Conservation (phyloP, 1,140 invertebrate genomes). For the Dendrolimus punctatus region DNA sequence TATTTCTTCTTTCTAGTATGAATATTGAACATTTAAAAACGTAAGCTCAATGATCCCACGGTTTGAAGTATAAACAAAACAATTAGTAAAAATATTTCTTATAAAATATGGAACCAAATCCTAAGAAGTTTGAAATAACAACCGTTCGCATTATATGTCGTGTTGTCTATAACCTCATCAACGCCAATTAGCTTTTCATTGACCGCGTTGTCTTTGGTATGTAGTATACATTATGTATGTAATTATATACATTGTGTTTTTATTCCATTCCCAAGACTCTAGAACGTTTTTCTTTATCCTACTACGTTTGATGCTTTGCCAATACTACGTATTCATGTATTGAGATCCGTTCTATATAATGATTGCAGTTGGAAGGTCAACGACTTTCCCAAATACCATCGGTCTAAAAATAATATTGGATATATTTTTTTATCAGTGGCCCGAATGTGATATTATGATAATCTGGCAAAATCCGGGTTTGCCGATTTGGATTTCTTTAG, state of each 20-base stretch:
- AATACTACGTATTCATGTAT: background rate
- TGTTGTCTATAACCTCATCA: slow-evolving; percentile 4
- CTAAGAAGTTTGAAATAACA: background rate
- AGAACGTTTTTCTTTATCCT: background rate
- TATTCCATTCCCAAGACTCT: background rate
- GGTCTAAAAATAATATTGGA: no score
- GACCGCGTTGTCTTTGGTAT: slow-evolving; percentile 1
- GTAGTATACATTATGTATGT: background rate
- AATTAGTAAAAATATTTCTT: no score
- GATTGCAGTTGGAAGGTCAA: background rate
- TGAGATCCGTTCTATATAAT: no score
- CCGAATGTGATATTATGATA: no score
- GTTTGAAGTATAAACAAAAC: no score
- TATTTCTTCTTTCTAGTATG: no score
- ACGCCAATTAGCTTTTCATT: background rate
- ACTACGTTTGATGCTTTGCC: slow-evolving; percentile 1
- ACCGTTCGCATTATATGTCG: background rate
- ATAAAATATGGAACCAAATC: background rate
- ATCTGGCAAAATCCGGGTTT: no score
- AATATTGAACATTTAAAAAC: no score
- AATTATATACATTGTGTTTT: background rate
- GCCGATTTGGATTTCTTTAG: no score
- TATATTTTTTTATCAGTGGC: no score
- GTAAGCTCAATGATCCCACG: no score
- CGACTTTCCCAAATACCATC: background rate